Percentiles rank a stretch among this genome's conserved stretches.
Conservation (phyloP, 2,113 vertebrate genomes). For the Archocentrus centrarchus region DNA sequence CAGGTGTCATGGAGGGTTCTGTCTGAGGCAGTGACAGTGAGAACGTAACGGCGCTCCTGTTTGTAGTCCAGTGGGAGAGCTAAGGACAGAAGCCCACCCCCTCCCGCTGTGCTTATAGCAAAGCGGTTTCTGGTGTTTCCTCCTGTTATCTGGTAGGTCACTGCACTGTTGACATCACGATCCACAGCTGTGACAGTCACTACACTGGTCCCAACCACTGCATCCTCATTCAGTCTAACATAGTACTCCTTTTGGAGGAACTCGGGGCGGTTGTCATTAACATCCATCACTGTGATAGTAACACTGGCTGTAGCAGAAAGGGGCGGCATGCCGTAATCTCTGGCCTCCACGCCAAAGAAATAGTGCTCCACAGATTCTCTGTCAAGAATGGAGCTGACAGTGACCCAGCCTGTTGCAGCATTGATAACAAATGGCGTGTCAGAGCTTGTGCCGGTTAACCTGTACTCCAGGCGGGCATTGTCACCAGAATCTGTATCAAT, state of each 20-base stretch:
- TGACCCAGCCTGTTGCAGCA: conserved; percentile 95
- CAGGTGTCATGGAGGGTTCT: conserved; percentile 95
- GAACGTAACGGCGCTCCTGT: conserved; percentile 94
- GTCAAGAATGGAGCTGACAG: conserved; percentile 92
- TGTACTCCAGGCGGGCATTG: conserved; percentile 94
- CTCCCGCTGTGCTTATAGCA: conserved; percentile 93
- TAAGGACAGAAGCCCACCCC: conserved; percentile 90
- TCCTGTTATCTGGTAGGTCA: conserved; percentile 97
- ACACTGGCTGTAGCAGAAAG: conserved; percentile 96
- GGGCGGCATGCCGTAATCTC: conserved; percentile 91
- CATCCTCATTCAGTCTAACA: conserved; percentile 94
- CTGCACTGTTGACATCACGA: conserved; percentile 95
- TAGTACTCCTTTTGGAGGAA: conserved; percentile 96
- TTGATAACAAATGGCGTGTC: conserved; percentile 95
- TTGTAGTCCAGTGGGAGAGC: conserved; percentile 97
- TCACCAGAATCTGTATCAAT: conserved; percentile 94
- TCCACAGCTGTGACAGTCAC: conserved; percentile 92
- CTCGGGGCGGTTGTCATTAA: conserved; percentile 96
- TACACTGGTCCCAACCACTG: conserved; percentile 92
- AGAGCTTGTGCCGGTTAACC: conserved; percentile 86
- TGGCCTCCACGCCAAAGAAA: conserved; percentile 94
- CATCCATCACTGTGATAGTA: conserved; percentile 96
- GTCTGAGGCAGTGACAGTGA: conserved; percentile 94
- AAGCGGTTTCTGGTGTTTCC: conserved; percentile 98
- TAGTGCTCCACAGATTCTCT: conserved; percentile 96